Conservation (phyloP, 2,797 vertebrate species). For the Eulemur coronatus region DNA sequence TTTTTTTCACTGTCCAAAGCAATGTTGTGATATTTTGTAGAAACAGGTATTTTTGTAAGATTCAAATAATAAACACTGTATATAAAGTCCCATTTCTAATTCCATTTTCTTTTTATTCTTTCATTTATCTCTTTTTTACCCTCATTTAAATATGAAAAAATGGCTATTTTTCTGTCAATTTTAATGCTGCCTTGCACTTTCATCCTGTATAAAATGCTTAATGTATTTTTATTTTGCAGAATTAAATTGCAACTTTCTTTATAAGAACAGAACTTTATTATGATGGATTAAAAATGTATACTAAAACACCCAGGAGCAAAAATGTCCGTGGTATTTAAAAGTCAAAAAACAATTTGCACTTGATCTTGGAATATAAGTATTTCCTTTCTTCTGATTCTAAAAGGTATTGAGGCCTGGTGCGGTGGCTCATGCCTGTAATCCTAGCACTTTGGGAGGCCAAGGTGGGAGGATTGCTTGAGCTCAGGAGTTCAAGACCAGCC, state of each 20-base stretch:
- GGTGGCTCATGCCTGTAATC: too few relatives aligned
- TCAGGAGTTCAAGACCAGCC: too few relatives aligned
- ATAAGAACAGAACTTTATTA: background rate
- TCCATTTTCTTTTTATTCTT: background rate
- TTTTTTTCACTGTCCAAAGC: background rate
- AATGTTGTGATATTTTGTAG: background rate
- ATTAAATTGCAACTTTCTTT: background rate
- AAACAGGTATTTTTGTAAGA: background rate
- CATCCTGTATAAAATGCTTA: background rate
- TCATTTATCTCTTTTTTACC: background rate
- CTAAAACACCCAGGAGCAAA: conserved; percentile 11
- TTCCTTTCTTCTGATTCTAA: background rate
- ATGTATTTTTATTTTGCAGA: conserved; percentile 29
- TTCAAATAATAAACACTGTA: background rate
- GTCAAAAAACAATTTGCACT: background rate
- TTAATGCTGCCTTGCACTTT: background rate
- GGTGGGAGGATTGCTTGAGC: too few relatives aligned
- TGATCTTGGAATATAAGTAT: background rate
- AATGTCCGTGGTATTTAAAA: conserved; percentile 3
- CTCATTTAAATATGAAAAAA: background rate
- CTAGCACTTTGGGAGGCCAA: too few relatives aligned
- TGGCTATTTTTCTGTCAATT: background rate
- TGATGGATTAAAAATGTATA: background rate
- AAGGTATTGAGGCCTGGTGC: background rate
- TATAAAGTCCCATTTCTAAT: background rate